Conservation (phyloP, 30 jellyfish, hydroid and myxozoan species). For the Pseudorhiza aurosa region DNA sequence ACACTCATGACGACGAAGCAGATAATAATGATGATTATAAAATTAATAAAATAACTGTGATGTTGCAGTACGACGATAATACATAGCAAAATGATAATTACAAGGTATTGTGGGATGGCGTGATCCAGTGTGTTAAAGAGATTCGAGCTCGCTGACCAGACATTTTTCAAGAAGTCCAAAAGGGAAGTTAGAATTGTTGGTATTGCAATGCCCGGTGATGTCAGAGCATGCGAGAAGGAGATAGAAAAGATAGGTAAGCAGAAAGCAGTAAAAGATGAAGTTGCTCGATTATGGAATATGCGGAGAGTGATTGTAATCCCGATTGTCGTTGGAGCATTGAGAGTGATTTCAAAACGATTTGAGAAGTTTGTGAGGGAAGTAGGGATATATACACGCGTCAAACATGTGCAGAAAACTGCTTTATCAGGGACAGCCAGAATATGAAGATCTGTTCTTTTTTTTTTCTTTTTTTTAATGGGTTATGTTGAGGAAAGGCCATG, state of each 20-base stretch:
- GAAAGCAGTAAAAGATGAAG: not conserved
- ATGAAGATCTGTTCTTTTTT: not conserved
- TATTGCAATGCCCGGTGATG: slow-evolving; percentile 15
- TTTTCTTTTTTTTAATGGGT: no score
- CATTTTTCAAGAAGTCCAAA: no score
- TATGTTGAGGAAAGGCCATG: no score
- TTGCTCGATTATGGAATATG: not conserved
- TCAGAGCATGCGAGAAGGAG: slow-evolving; percentile 2
- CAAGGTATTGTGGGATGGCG: no score
- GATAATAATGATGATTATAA: no score
- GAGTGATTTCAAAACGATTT: not conserved
- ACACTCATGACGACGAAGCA: no score
- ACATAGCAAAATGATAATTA: no score
- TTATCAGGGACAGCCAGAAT: slow-evolving; percentile 11
- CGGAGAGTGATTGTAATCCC: not conserved
- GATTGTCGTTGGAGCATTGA: slow-evolving; percentile 12
- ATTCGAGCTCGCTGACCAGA: no score
- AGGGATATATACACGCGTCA: slow-evolving; percentile 1
- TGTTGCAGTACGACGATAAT: no score
- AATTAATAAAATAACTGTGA: no score
- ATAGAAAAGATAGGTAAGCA: not conserved
- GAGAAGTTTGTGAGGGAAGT: not conserved
- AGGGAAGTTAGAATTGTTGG: not conserved
- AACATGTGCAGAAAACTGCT: slow-evolving; percentile 5
- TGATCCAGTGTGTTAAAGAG: no score